Evolutionary conservation across 2,888 invertebrate genomes (phyloP).

Genomic region (Lissonota sp.): DNA sequence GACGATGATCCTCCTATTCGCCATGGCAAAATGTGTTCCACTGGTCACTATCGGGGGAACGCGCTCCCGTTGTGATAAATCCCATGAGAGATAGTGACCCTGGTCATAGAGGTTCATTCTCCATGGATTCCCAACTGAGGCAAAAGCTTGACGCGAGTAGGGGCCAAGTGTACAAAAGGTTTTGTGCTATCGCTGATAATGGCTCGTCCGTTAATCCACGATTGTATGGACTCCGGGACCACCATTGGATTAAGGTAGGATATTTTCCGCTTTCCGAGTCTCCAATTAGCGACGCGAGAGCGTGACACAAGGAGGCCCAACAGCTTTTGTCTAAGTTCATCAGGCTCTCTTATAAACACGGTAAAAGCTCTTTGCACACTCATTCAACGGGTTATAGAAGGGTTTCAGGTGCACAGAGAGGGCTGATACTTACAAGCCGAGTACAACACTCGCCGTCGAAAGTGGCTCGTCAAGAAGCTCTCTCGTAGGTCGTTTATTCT

Average conservation of each 20-base stretch:
- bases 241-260: background rate
- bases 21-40: background rate
- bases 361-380: slow-evolving; percentile 25
- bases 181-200: slow-evolving; percentile 8
- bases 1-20: background rate
- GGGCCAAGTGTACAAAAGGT: background rate
- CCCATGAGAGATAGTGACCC: slow-evolving; percentile 1
- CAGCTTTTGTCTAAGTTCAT: slow-evolving; percentile 28
- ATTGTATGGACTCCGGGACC: background rate
- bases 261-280: background rate
- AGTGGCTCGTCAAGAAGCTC: slow-evolving; percentile 30
- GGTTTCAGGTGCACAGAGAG: background rate
- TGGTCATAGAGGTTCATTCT: background rate
- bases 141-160: background rate
- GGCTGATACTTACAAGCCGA: slow-evolving; percentile 44
- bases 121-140: background rate
- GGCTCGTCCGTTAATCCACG: background rate
- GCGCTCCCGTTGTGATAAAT: background rate
- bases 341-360: slow-evolving; percentile 44
- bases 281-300: slow-evolving; percentile 47
- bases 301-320: slow-evolving; percentile 2
- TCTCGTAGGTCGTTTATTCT: background rate
- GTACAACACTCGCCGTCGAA: slow-evolving; percentile 22
- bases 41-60: background rate
- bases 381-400: background rate